Base-by-base conservation (phyloP, 1,140 invertebrate genomes). In the Eumeta japonica region DNA sequence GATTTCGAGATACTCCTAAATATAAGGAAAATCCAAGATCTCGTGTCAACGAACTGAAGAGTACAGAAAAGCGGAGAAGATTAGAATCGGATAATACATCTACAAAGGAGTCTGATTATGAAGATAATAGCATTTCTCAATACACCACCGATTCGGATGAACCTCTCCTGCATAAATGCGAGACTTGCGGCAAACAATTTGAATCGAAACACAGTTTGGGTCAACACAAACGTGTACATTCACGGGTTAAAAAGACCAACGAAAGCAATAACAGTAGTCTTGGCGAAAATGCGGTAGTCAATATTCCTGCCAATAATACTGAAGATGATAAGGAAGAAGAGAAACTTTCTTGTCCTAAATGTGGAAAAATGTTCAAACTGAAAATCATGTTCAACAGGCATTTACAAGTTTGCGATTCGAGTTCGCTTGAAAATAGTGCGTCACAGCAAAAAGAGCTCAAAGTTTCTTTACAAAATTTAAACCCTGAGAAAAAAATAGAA, bases 341-440 rank as follows among this genome's bases (percentile, higher is more conserved):
- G 19, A 59, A 62, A 32, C 43, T 66, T 10, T 54, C 37, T 3
- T 77, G 72, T 34, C 55, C 65, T 0, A 62, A 58, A 39, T 77
- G 75, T 38, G 61, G 55, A 5, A 74, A 70, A 37, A 57, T 53
- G 3, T 75, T 74, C 35, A 76, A 74, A 39, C 50, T 72, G 28
- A 73, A 75, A 32, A 63, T 66, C n/a, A 63, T 66, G 60, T 38
- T 66, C 27, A 63, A 63, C 19, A 46, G 60, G 2, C 62, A 66
- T 36, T 16, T 41, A 11, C 64, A 62, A 2, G 28, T 46, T 9
- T 73, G 58, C 27, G 35, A 35, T 0, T 52, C 41, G 14, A 39
- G 40, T 1, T 43, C 52, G 0, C 32, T 7, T 5, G 20, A 24
- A 5, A 24, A 24, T 24, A n/a, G n/a, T 24, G 20, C 20, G n/a